These are phyloP conservation scores for Salvelinus namaycush DNA, from an alignment of 2,113 vertebrate genomes.

Conservation along the genomic window DNA sequence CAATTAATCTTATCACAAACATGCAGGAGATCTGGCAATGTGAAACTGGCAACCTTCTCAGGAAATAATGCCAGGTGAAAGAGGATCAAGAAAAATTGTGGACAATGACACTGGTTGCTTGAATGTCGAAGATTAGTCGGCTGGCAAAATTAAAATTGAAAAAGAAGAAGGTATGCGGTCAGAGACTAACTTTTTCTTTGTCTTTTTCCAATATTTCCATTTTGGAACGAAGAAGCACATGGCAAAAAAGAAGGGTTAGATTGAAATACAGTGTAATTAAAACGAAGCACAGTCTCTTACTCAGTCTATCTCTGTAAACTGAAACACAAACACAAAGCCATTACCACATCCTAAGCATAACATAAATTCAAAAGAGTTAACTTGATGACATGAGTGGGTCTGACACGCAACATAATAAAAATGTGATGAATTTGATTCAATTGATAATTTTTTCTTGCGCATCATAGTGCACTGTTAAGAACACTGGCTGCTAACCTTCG, in stretches of 20 bases:
- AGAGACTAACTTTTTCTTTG: neutral
- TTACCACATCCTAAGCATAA: no score
- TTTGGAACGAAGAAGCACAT: no score
- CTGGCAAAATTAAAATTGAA: neutral
- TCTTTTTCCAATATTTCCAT: neutral
- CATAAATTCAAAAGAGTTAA: neutral
- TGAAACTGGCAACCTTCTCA: neutral
- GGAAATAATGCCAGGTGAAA: slow-evolving; percentile 24
- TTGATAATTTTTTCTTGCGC: slow-evolving; percentile 49
- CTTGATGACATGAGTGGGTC: neutral
- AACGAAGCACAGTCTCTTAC: no score
- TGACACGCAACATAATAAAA: neutral
- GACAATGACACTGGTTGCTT: neutral
- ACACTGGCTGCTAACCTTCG: slow-evolving; percentile 37
- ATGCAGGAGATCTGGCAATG: neutral
- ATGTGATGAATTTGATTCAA: slow-evolving; percentile 42
- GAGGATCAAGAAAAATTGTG: slow-evolving; percentile 2
- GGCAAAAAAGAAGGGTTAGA: no score
- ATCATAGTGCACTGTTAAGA: slow-evolving; percentile 34
- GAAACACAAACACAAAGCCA: no score
- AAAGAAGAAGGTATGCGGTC: neutral
- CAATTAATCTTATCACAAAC: slow-evolving; percentile 28
- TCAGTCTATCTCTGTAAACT: no score
- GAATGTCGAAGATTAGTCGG: slow-evolving; percentile 4
- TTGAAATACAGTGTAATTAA: no score